Percentiles rank a stretch among this genome's conserved stretches.
Conservation (phyloP, 1,140 invertebrate species). For the Drosophila baimaii region DNA sequence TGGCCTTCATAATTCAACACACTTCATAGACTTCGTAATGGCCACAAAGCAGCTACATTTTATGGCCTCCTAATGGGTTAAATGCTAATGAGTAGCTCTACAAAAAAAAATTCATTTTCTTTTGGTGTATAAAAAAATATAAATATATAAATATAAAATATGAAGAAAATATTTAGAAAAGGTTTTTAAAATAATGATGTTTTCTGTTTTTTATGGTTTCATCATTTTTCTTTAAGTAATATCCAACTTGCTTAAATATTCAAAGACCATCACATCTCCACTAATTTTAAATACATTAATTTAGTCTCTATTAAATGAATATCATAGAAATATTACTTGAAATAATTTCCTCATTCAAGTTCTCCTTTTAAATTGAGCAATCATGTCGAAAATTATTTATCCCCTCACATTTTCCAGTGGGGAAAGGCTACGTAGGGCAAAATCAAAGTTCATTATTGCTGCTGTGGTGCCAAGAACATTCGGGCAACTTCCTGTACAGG, state of each 20-base stretch:
- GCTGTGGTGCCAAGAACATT: conserved; percentile 56
- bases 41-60: conserved; percentile 3
- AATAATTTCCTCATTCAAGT: too few relatives aligned
- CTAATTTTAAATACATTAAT: not conserved
- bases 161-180: not conserved
- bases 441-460: conserved; percentile 73
- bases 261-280: too few relatives aligned
- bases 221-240: too few relatives aligned
- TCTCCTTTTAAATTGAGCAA: too few relatives aligned
- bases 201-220: too few relatives aligned
- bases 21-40: conserved; percentile 14
- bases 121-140: not conserved
- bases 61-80: conserved; percentile 7
- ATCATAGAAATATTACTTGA: not conserved
- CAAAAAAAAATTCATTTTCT: conserved; percentile 1
- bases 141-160: too few relatives aligned
- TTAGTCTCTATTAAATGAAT: not conserved
- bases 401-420: not conserved
- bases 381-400: conserved; percentile 19
- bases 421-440: conserved; percentile 7
- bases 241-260: too few relatives aligned
- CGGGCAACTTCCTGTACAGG: conserved; percentile 15
- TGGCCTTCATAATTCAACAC: conserved; percentile 13
- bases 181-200: too few relatives aligned
- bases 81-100: conserved; percentile 1